Base-by-base conservation (phyloP, 2,888 invertebrate species). In the Spodoptera exigua region DNA sequence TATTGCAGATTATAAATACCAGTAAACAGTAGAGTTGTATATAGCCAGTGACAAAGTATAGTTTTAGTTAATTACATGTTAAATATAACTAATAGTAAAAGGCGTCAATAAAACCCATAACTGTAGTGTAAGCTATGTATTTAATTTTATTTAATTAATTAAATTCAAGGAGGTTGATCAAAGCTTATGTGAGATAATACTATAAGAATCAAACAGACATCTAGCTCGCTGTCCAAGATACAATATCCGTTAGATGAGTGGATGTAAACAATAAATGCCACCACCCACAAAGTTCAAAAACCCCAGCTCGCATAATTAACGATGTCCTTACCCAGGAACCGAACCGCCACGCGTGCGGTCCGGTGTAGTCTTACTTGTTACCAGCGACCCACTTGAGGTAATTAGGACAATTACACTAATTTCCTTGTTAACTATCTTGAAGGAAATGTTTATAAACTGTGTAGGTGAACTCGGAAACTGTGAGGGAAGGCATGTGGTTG, bases 311-410 rank as follows among this genome's bases (percentile, higher is more conserved):
- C 43, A 18, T 63, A 64, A 72, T 70, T 60, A 70, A 61, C 36
- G 32, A 34, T 62, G 68, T 52, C 53, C 52, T 27, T 53, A 36
- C 54, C 49, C 57, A 57, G 63, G 74, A 69, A 45, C 52, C 47
- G 45, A 70, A 64, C 59, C 64, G 35, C 51, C 61, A 69, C 74
- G 79, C 80, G 82, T 80, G 82, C 70, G 75, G 76, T 76, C 82
- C 81, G 77, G 80, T 77, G 71, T 57, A 61, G 46, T 54, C 59
- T 67, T 62, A 64, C 61, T 76, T 61, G 69, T 69, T 58, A 55
- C 71, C 66, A 62, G 45, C 67, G 74, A 45, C 47, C 74, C 74
- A 76, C 67, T 76, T 74, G 66, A 41, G 52, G 46, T 76, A 74
- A 77, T 77, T 78, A 78, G 55, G 41, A 40, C 70, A 78, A 74